Evolutionary conservation across 2,797 vertebrate species (phyloP), one percentile per base, ranked within the genome.

Genomic region (Lutra lutra): DNA sequence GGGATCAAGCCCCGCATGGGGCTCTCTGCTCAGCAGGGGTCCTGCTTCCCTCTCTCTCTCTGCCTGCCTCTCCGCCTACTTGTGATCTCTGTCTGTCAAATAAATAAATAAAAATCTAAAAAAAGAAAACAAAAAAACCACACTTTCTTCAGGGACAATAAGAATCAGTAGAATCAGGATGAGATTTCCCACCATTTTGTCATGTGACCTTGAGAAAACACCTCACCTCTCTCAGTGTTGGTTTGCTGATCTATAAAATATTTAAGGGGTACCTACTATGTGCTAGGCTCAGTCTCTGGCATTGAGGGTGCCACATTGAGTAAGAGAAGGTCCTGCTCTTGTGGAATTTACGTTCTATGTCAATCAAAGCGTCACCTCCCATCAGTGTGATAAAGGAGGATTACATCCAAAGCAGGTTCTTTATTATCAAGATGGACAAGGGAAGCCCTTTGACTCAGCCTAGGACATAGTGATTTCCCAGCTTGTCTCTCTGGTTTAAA

Each of bases 211-310:
- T 91, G 23, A 83, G 29, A 75, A 87, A 94, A 51, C 23, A 25
- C 2, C 11, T 75, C 38, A 20, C 3, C 38, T 85, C 48, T 62
- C 29, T 79, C 70, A n/a, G 7, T 13, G 2, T 97, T 78, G 32
- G 7, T 89, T 94, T 96, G 83, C 66, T 85, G 46, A 88, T 8
- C 7, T 88, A 6, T 82, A 32, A 94, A 58, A 66, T 89, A 94
- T 93, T 79, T 73, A 75, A 23, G 6, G 12, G 77, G 38, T 4
- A 83, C 1, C 27, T 77, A 6, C 29, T 85, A 2, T 40, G 12
- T 17, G 27, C 5, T 83, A 78, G 35, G 32, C 38, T 86, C 46
- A 78, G n/a, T 25, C 25, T 25, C 48, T 83, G n/a, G 14, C 51
- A 15, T 27, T 89, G 17, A 72, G 40, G 46, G 60, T 15, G 51